Conservation (phyloP, 92 coral and sea anemone species). For the Desmophyllum pertusum region DNA sequence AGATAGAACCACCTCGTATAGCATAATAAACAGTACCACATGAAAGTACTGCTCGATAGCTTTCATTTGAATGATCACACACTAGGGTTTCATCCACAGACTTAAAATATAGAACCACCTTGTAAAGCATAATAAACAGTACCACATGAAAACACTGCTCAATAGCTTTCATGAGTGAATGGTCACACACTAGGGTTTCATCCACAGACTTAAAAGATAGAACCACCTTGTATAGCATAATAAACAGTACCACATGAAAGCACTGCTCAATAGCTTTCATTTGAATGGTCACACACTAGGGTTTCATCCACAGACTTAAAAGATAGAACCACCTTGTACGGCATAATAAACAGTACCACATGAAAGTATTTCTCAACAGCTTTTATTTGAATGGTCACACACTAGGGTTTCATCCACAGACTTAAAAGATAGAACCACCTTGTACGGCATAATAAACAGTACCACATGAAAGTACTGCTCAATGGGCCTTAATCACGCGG, state of each 20-base stretch:
- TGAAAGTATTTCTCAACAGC: background rate
- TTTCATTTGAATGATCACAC: background rate
- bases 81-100: too few relatives aligned
- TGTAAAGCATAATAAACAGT: too few relatives aligned
- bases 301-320: background rate
- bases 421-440: background rate
- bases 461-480: background rate
- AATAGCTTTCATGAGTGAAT: too few relatives aligned
- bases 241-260: too few relatives aligned
- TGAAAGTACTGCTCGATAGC: background rate
- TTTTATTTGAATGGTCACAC: slow-evolving; percentile 2
- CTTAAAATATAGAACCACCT: too few relatives aligned
- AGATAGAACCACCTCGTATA: too few relatives aligned
- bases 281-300: background rate
- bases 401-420: background rate
- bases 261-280: background rate
- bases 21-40: background rate
- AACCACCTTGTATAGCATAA: too few relatives aligned
- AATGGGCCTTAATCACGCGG: too few relatives aligned
- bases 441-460: background rate
- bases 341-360: background rate
- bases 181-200: too few relatives aligned
- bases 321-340: background rate
- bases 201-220: too few relatives aligned
- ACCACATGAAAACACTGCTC: too few relatives aligned